phyloP scores from a whole-genome alignment of 2,113 vertebrate genomes.

The Lates calcarifer region DNA sequence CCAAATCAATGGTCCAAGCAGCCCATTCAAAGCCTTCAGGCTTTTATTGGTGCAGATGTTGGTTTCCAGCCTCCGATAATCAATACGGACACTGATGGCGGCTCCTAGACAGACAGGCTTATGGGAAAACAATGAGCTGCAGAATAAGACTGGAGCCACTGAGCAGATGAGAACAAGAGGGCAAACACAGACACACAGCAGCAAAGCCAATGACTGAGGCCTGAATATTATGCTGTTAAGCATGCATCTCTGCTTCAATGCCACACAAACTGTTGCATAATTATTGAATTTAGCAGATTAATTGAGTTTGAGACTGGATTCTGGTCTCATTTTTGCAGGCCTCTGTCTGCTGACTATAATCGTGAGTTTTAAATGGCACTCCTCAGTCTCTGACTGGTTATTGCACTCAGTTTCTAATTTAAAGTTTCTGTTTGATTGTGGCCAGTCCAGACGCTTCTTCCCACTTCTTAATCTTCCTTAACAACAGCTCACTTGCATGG shows the following conservation, averaged over 20 bases:
- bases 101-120: conserved; percentile 37
- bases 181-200: conserved; percentile 6
- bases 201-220: neutral
- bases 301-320: neutral
- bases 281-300: neutral
- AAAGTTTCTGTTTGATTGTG: conserved; percentile 15
- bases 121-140: conserved; percentile 46
- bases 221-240: neutral
- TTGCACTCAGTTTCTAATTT: conserved; percentile 17
- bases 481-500: neutral
- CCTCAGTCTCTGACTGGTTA: neutral
- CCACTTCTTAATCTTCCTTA: neutral
- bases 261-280: neutral
- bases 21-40: conserved; percentile 1
- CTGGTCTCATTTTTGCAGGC: neutral
- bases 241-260: too few relatives aligned
- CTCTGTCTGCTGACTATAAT: neutral
- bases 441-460: neutral
- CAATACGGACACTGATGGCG: conserved; percentile 34
- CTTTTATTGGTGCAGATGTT: conserved; percentile 49
- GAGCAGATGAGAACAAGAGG: conserved; percentile 27
- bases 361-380: conserved; percentile 5
- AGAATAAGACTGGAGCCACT: conserved; percentile 25
- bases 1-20: conserved; percentile 26
- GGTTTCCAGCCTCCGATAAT: conserved; percentile 43